Evolutionary conservation across 2,797 vertebrate genomes (phyloP), one percentile per base, ranked within the genome.

Genomic region (Xenops minutus): DNA sequence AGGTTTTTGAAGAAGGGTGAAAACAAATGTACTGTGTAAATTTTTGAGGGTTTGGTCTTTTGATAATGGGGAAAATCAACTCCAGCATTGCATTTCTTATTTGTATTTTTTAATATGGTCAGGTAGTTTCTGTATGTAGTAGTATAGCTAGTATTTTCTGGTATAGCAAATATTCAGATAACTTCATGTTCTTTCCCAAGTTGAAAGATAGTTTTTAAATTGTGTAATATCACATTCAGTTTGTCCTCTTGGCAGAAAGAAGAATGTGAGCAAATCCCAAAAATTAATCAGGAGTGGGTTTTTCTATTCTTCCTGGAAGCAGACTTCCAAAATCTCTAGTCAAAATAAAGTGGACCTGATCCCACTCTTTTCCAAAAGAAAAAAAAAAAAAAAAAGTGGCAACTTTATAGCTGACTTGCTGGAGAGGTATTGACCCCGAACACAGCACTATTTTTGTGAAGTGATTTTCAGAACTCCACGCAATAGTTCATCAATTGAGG

Each of bases 401-500:
- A 93, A 76, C 73, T 88, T 91, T 80, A 61, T 67, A 68, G 73
- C 73, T 94, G 76, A 67, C 54, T 80, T 80, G 56, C 81, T 90
- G 39, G 69, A 95, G 61, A 91, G 90, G 52, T 89, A 75, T 68
- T 90, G 62, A 89, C 85, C 76, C 51, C 0, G n/a, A 95, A 58
- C 41, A 75, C 30, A 72, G 61, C 30, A n/a, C 77, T 93, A 76
- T 93, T 96, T 95, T 89, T 81, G 58, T 88, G 66, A 89, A 92
- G 56, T 78, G 83, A 76, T 97, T 94, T 95, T 94, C 92, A 95
- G 85, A 95, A 86, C 74, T 81, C 39, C 55, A 75, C 0, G 73
- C 76, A 93, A 54, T 92, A 94, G 69, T 95, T 95, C 92, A 81
- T 94, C 93, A 94, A 30, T 93, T 89, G 83, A 92, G 48, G 69